Evolutionary conservation across 2,888 invertebrate genomes (phyloP).

Genomic region (Meliscaeva auricollis): DNA sequence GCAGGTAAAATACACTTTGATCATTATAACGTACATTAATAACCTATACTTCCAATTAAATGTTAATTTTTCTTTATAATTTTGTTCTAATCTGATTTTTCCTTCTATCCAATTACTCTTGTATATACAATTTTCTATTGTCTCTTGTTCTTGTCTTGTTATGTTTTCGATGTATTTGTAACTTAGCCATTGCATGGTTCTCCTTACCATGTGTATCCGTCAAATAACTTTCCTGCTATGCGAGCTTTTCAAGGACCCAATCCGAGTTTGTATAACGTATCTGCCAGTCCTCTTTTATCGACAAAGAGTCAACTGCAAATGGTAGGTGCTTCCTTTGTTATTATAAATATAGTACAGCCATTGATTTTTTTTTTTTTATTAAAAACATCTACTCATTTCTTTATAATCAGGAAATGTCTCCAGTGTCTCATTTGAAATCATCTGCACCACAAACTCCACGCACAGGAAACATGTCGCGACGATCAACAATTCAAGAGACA

Average conservation of each 20-base stretch:
- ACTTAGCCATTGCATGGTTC: slow-evolving; percentile 87
- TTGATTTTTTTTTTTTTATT: not conserved
- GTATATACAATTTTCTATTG: slow-evolving; percentile 75
- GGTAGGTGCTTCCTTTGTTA: slow-evolving; percentile 73
- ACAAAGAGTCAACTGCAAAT: slow-evolving; percentile 79
- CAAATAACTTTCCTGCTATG: slow-evolving; percentile 86
- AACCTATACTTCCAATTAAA: not conserved
- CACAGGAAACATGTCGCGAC: slow-evolving; percentile 81
- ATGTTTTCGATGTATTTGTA: slow-evolving; percentile 34
- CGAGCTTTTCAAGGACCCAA: slow-evolving; percentile 86
- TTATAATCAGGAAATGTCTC: slow-evolving; percentile 83
- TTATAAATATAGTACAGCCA: not conserved
- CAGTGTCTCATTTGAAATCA: slow-evolving; percentile 80
- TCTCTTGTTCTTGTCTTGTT: slow-evolving; percentile 5
- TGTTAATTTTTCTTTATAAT: slow-evolving; percentile 16
- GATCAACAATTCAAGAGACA: slow-evolving; percentile 86
- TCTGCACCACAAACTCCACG: slow-evolving; percentile 79
- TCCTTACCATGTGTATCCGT: slow-evolving; percentile 90
- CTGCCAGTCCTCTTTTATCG: slow-evolving; percentile 83
- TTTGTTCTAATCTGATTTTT: slow-evolving; percentile 14
- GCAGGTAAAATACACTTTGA: slow-evolving; percentile 85
- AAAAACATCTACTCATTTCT: not conserved
- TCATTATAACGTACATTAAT: not conserved
- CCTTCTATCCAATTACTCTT: slow-evolving; percentile 17
- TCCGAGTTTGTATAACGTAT: slow-evolving; percentile 81